These are phyloP conservation scores for Pammene aurita DNA, from an alignment of 2,888 invertebrate species.

Conservation along the genomic window DNA sequence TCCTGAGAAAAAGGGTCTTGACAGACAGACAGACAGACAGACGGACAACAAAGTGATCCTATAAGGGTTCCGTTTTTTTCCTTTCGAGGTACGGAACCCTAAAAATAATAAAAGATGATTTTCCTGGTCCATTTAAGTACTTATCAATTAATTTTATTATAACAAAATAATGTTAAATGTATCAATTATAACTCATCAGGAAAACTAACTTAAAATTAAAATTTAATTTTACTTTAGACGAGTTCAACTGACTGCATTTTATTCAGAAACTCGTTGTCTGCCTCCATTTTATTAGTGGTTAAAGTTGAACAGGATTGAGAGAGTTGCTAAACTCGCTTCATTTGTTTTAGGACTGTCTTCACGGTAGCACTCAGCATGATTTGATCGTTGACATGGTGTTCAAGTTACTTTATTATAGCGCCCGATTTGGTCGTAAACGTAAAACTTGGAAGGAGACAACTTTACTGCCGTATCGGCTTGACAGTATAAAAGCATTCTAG, in stretches of 20 bases:
- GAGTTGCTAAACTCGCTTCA: conserved; percentile 38
- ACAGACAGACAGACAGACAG: too few species aligned
- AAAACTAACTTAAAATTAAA: background rate
- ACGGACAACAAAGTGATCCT: too few species aligned
- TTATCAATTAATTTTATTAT: too few species aligned
- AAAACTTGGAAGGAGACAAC: conserved; percentile 30
- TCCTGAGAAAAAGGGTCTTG: too few species aligned
- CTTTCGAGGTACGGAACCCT: too few species aligned
- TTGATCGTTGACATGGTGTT: conserved; percentile 40
- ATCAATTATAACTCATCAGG: background rate
- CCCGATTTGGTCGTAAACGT: conserved; percentile 33
- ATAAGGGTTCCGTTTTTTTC: too few species aligned
- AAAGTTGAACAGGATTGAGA: conserved; percentile 37
- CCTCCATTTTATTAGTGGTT: conserved; percentile 37
- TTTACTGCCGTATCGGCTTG: conserved; percentile 6
- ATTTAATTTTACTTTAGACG: conserved; percentile 10
- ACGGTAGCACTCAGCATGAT: conserved; percentile 36
- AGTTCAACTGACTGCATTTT: conserved; percentile 28
- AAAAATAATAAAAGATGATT: too few species aligned
- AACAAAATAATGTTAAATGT: too few species aligned
- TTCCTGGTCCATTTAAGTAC: too few species aligned
- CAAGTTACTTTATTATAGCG: conserved; percentile 34
- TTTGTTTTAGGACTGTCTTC: conserved; percentile 39
- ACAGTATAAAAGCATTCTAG: conserved; percentile 5
- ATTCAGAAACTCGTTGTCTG: conserved; percentile 25